Evolutionary conservation across 2,113 vertebrate genomes (phyloP).

Genomic region (Pelodiscus sinensis): DNA sequence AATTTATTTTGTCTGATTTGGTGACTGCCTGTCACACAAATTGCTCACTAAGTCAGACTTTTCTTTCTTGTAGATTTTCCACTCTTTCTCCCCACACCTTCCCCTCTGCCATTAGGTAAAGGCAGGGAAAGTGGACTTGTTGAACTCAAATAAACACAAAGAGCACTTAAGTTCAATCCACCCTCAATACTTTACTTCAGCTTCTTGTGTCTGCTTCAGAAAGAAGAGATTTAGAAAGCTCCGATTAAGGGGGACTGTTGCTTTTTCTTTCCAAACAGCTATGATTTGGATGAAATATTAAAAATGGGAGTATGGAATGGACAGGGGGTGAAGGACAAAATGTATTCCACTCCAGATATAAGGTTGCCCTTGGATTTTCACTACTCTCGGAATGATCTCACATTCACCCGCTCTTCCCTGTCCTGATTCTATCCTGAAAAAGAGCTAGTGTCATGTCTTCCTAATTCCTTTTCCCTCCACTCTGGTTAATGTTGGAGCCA

Average conservation of each 20-base stretch:
- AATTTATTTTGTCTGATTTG: slow-evolving; percentile 83
- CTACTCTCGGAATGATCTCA: neutral
- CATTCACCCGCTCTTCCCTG: neutral
- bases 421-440: neutral
- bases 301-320: slow-evolving; percentile 14
- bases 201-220: slow-evolving; percentile 48
- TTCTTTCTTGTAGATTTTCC: slow-evolving; percentile 60
- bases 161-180: slow-evolving; percentile 73
- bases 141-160: slow-evolving; percentile 79
- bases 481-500: neutral
- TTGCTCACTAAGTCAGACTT: slow-evolving; percentile 61
- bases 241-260: neutral
- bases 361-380: neutral
- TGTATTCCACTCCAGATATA: neutral
- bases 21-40: slow-evolving; percentile 75
- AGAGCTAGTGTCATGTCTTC: neutral
- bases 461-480: neutral
- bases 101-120: slow-evolving; percentile 59
- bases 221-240: slow-evolving; percentile 37
- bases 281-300: neutral
- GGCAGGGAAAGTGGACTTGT: slow-evolving; percentile 62
- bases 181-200: slow-evolving; percentile 60
- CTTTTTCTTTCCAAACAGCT: slow-evolving; percentile 7
- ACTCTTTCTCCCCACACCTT: slow-evolving; percentile 43
- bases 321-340: neutral